These are phyloP conservation scores for Hypotaenidia okinawae DNA, from an alignment of 2,797 vertebrate genomes.

Conservation along the genomic window DNA sequence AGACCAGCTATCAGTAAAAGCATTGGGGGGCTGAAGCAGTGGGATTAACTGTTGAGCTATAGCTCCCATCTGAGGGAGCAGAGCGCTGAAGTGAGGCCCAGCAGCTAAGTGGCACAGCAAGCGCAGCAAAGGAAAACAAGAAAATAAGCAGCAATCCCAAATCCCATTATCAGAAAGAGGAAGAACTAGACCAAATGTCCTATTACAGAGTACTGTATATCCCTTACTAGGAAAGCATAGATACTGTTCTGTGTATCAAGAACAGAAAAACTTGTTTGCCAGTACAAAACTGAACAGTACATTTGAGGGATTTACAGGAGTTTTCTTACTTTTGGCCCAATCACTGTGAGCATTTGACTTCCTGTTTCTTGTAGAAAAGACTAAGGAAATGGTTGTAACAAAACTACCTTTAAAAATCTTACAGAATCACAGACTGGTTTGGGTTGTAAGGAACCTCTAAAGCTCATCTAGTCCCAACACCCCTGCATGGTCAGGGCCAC, in stretches of 20 bases:
- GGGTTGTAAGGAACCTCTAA: no score
- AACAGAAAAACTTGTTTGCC: background rate
- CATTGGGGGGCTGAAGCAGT: background rate
- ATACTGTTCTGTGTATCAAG: background rate
- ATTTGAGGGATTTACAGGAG: background rate
- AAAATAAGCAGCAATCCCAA: background rate
- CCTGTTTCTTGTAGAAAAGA: background rate
- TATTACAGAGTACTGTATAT: background rate
- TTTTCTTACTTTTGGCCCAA: background rate
- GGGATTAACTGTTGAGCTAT: background rate
- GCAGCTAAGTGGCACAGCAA: background rate
- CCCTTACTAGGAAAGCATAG: background rate
- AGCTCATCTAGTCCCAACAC: no score
- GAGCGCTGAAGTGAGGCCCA: background rate
- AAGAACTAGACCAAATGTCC: background rate
- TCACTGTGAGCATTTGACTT: background rate
- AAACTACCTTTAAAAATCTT: background rate
- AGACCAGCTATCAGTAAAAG: background rate
- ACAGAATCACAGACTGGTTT: no score
- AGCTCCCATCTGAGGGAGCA: background rate
- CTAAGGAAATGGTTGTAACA: background rate
- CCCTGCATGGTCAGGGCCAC: no score
- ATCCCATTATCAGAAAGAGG: background rate
- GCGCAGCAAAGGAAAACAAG: fast-evolving
- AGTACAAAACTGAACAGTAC: background rate